phyloP scores from a whole-genome alignment of 2,888 invertebrate species.

The Leptinotarsa juncta region DNA sequence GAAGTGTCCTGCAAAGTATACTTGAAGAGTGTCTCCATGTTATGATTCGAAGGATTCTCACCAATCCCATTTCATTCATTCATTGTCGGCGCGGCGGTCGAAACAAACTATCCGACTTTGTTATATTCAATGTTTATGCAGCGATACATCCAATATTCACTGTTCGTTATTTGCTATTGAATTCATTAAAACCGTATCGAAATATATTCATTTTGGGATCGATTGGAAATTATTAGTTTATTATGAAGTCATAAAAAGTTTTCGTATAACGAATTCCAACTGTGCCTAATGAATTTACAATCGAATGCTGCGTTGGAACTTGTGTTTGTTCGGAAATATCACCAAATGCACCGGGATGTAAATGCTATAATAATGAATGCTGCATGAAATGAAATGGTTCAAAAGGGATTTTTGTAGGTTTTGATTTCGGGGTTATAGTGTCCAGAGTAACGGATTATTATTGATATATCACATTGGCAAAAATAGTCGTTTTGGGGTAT shows the following conservation, averaged over 20 bases:
- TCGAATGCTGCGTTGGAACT: neutral
- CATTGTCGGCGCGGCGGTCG: neutral
- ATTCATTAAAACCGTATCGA: neutral
- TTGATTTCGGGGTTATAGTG: neutral
- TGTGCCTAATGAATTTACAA: conserved; percentile 10
- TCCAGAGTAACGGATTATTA: neutral
- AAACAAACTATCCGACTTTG: neutral
- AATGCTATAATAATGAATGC: neutral
- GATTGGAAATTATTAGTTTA: conserved; percentile 3
- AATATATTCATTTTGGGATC: conserved; percentile 11
- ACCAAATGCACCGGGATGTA: neutral
- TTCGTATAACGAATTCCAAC: conserved; percentile 1
- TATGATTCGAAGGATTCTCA: no score
- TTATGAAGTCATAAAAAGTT: conserved; percentile 1
- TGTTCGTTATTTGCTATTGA: neutral
- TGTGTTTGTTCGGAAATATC: conserved; percentile 8
- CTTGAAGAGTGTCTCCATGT: no score
- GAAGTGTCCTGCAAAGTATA: no score
- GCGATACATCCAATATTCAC: neutral
- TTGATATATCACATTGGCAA: neutral
- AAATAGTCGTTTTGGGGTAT: no score
- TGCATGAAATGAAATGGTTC: conserved; percentile 3
- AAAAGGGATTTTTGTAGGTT: neutral
- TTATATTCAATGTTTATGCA: no score
- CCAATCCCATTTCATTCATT: no score